Conservation (phyloP, 2,797 vertebrate species). For the Gadopsis bispinosus region DNA sequence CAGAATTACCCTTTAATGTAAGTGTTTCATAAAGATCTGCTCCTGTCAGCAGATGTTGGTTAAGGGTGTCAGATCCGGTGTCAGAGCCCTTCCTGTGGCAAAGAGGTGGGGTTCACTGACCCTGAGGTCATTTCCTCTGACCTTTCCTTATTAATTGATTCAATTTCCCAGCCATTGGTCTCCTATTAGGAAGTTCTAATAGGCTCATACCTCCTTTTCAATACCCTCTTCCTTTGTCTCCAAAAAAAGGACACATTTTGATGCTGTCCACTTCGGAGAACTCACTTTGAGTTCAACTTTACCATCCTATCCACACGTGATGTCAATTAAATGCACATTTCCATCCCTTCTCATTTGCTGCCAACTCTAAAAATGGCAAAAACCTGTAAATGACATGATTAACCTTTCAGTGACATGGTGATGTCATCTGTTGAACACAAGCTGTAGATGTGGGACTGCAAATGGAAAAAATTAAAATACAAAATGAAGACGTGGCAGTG, state of each 20-base stretch:
- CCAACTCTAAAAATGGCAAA: not conserved
- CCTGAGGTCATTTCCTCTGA: conserved; percentile 84
- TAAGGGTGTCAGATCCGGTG: conserved; percentile 50
- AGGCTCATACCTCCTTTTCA: conserved; percentile 43
- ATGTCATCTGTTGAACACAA: conserved; percentile 33
- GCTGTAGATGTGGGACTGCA: conserved; percentile 43
- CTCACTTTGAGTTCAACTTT: conserved; percentile 12
- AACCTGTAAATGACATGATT: conserved; percentile 57
- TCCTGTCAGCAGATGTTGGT: conserved; percentile 6
- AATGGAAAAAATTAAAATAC: conserved; percentile 9
- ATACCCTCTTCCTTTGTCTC: conserved; percentile 45
- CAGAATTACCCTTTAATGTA: not conserved
- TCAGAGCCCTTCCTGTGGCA: conserved; percentile 72
- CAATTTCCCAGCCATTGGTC: conserved; percentile 81
- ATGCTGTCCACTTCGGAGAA: conserved; percentile 9
- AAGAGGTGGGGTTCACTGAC: conserved; percentile 74
- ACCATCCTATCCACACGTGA: conserved; percentile 37
- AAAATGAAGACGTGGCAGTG: not conserved
- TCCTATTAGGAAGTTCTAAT: conserved; percentile 78
- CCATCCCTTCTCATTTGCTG: not conserved
- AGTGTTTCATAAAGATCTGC: conserved; percentile 4
- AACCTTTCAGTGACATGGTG: conserved; percentile 41
- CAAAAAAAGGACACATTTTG: conserved; percentile 35
- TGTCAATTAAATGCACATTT: conserved; percentile 35
- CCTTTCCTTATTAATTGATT: conserved; percentile 85